Base-by-base conservation (phyloP, 2,888 invertebrate species). In the Ecdyonurus torrentis region DNA sequence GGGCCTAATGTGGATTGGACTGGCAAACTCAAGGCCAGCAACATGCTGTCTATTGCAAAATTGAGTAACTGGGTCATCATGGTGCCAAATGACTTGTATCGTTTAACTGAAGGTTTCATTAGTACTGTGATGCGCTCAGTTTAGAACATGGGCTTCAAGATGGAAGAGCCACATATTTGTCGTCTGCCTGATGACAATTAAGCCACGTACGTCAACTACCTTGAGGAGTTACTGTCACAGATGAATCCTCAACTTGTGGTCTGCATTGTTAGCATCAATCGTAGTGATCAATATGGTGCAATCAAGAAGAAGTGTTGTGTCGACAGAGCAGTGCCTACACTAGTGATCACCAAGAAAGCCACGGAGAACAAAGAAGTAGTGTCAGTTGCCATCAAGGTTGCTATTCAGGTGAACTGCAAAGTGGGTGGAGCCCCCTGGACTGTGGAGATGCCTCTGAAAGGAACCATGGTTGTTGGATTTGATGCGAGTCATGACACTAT, bases 321-420 rank as follows among this genome's bases (percentile, higher is more conserved):
- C 0, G 89, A 91, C 67, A 78, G 86, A 50, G 85, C 69, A 76
- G 78, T 79, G 3, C 77, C 79, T 0, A 74, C 78, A 70, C 74
- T 81, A 71, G 70, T 76, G 67, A 68, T 76, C 15, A 70, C 73
- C 65, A 72, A 64, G 0, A 81, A 81, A 53, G 87, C 82, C 62
- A 72, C 89, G 65, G 75, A 77, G 0, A 77, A 79, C 67, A 86
- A 84, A 71, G 79, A 78, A 1, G 76, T 82, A 0, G 84, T 87
- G 83, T 87, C 89, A 0, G 86, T 96, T 58, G 91, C 90, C 0
- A 93, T 93, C 0, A 97, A 97, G 77, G 84, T 97, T 0, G 90
- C 89, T 0, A 89, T 97, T 20, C 97, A 98, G 72, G 82, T 98
- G 68, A 91, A 91, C 72, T 91, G 92, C 69, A 98, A 97, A 69